Evolutionary conservation across 92 coral and sea anemone species (phyloP), one percentile per base, ranked within the genome.

Genomic region (Muricea muricata): DNA sequence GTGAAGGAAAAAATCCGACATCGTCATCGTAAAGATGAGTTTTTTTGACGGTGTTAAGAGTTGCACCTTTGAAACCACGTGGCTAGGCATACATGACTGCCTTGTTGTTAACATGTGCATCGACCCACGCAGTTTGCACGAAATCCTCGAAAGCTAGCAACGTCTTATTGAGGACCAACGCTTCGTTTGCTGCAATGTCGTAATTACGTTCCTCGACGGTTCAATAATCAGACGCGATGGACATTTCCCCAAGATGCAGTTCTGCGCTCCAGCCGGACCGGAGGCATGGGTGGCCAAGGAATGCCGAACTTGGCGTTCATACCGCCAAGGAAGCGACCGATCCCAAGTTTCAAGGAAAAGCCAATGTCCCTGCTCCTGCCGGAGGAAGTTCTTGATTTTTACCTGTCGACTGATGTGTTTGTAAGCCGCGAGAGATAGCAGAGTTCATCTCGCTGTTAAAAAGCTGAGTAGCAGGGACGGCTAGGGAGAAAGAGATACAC

Each of bases 391-490:
- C 1, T 45, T 17, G 12, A 84, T 31, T 35, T 25, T 32, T 30
- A 79, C 52, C 6, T n/a, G n/a, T n/a, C n/a, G 89, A 86, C 3
- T 84, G 81, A 29, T 70, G 46, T 2, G 83, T 67, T 34, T 84
- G 85, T 26, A 35, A 11, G 13, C 77, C 81, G 10, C 65, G 73
- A 50, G 91, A 84, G 24, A 88, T 73, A 1, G 91, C 88, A 5
- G 52, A 32, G 47, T 83, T 88, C 35, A 88, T 88, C 61, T 88
- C 91, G 23, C 78, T 74, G 39, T 77, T 84, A 46, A 80, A 81
- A 24, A 87, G 78, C n/a, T 82, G 10, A n/a, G 91, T 84, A 14
- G 87, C 87, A 4, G 91, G 81, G 30, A 83, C 76, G 6, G 89
- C 86, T 41, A 88, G 29, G 26, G 84, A 50, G 52, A 83, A 5